phyloP scores from a whole-genome alignment of 2,113 vertebrate genomes.

The Mugil cephalus region DNA sequence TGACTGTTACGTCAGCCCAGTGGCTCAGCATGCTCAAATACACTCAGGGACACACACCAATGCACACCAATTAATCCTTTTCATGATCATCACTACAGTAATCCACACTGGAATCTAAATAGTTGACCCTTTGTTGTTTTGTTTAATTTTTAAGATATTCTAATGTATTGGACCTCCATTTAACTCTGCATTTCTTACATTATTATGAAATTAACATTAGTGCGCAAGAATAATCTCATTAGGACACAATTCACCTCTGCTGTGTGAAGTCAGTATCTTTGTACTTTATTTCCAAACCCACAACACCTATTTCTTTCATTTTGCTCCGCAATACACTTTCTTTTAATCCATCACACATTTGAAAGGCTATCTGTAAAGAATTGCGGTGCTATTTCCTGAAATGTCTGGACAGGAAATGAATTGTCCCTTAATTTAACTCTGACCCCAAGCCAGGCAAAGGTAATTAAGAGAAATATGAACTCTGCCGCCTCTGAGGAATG shows the following conservation, averaged over 20 bases:
- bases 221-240: not conserved
- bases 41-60: not conserved
- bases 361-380: conserved; percentile 53
- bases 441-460: conserved; percentile 45
- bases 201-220: not conserved
- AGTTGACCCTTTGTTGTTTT: conserved; percentile 11
- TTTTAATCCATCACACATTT: conserved; percentile 53
- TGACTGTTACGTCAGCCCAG: conserved; percentile 60
- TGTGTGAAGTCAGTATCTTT: not conserved
- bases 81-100: conserved; percentile 31
- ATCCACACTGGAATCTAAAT: conserved; percentile 44
- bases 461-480: conserved; percentile 71
- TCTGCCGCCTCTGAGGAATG: conserved; percentile 38
- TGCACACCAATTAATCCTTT: conserved; percentile 51
- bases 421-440: conserved; percentile 70
- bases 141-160: conserved; percentile 7
- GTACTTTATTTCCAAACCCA: conserved; percentile 8
- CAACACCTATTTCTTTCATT: conserved; percentile 29
- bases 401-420: conserved; percentile 66
- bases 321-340: not conserved
- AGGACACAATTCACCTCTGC: too few relatives aligned
- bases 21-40: conserved; percentile 32
- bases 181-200: not conserved
- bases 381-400: conserved; percentile 28
- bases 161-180: conserved; percentile 12